Conservation (phyloP, 2,888 invertebrate genomes). For the Nemapogon koenigi region DNA sequence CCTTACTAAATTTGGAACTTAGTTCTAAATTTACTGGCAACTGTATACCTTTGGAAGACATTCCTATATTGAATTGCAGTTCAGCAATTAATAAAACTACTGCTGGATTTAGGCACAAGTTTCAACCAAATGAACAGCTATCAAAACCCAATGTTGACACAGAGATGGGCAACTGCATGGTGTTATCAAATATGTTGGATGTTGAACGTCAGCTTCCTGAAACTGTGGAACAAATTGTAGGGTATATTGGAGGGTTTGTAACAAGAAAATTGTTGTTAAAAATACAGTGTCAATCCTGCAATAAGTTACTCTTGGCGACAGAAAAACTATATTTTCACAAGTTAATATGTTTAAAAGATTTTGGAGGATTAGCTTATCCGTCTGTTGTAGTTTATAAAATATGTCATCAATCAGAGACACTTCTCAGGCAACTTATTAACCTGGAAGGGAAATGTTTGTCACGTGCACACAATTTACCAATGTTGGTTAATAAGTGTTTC, state of each 20-base stretch:
- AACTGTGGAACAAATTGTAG: constrained; percentile 1
- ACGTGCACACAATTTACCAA: neutral
- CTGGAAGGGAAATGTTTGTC: neutral
- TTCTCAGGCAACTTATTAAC: too few species aligned
- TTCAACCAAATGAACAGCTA: neutral
- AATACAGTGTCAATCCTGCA: neutral
- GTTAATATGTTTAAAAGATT: constrained; percentile 3
- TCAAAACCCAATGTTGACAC: neutral
- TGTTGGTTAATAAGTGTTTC: neutral
- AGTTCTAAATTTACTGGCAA: constrained; percentile 15
- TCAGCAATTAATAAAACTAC: constrained; percentile 6
- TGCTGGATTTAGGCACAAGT: neutral
- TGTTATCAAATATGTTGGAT: constrained; percentile 2
- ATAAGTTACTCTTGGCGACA: neutral
- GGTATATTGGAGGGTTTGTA: constrained; percentile 6
- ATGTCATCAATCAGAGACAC: neutral
- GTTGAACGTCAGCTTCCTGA: neutral
- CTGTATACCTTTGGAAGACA: constrained; percentile 9
- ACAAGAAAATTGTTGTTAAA: constrained; percentile 1
- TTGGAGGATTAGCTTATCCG: constrained; percentile 1
- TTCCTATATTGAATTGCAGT: constrained; percentile 9
- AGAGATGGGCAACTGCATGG: constrained; percentile 3
- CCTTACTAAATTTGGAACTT: constrained; percentile 13
- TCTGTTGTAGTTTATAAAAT: constrained; percentile 2
- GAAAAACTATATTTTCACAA: constrained; percentile 2